A percentile compares a stretch with the other conserved stretches of the same genome.
phyloP scores from a whole-genome alignment of 2,797 vertebrate genomes.

The Adelosebastes latens region DNA sequence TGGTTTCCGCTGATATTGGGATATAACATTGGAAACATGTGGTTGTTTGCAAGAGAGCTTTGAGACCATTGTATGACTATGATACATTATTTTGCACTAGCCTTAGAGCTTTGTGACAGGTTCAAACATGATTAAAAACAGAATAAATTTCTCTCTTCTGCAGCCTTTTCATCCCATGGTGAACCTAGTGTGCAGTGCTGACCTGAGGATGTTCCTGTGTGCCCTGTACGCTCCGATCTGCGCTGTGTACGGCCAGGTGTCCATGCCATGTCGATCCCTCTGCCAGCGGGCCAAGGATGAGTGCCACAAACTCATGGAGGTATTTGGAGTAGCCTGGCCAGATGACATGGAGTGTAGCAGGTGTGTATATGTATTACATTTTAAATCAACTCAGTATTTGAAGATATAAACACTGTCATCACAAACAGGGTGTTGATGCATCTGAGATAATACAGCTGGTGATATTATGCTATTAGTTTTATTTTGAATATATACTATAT shows the following conservation, averaged over 20 bases:
- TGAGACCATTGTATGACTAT: background rate
- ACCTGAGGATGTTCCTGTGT: constrained; percentile 93
- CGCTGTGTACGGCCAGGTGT: constrained; percentile 91
- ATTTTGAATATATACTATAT: background rate
- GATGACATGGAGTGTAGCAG: constrained; percentile 96
- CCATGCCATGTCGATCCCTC: constrained; percentile 90
- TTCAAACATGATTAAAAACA: background rate
- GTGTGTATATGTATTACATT: constrained; percentile 65
- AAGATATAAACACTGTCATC: background rate
- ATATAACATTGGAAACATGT: background rate
- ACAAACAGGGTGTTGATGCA: background rate
- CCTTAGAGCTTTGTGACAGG: background rate
- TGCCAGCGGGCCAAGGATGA: constrained; percentile 90
- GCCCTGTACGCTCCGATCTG: constrained; percentile 94
- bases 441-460: background rate
- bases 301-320: constrained; percentile 94
- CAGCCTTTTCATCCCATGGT: constrained; percentile 97
- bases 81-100: background rate
- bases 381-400: background rate
- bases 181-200: constrained; percentile 92
- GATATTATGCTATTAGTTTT: background rate
- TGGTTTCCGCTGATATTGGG: background rate
- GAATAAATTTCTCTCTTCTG: background rate
- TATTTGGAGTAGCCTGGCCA: constrained; percentile 94
- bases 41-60: constrained; percentile 8